Conservation (phyloP, 2,888 invertebrate species). For the Agrotis clavis region DNA sequence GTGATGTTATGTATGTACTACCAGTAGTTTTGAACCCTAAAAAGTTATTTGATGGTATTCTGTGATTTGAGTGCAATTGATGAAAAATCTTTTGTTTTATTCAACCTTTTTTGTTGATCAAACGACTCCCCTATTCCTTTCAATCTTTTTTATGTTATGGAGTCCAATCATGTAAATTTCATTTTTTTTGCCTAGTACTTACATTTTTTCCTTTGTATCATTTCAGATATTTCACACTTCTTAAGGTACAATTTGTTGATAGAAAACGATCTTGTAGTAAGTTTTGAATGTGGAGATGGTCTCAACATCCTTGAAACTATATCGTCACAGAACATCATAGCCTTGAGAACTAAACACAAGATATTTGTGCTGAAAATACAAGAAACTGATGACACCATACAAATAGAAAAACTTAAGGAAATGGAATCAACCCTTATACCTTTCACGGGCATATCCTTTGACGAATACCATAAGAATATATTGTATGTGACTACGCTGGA, state of each 20-base stretch:
- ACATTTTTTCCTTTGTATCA: not conserved
- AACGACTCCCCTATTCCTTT: too few relatives aligned
- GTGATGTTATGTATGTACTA: too few relatives aligned
- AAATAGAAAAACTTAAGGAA: conserved; percentile 77
- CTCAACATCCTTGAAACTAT: conserved; percentile 84
- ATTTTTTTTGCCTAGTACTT: too few relatives aligned
- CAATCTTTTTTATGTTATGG: too few relatives aligned
- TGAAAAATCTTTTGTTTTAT: too few relatives aligned
- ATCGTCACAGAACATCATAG: conserved; percentile 77
- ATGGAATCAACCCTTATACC: conserved; percentile 79
- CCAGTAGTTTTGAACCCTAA: too few relatives aligned
- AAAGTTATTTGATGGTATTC: too few relatives aligned
- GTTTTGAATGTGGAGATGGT: conserved; percentile 76
- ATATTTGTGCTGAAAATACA: conserved; percentile 80
- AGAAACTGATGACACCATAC: conserved; percentile 63
- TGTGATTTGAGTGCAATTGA: too few relatives aligned
- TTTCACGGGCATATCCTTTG: conserved; percentile 84
- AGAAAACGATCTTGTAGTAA: conserved; percentile 67
- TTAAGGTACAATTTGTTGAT: conserved; percentile 71
- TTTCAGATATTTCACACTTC: conserved; percentile 82
- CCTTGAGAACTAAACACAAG: conserved; percentile 81
- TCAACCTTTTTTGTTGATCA: too few relatives aligned
- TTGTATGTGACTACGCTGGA: conserved; percentile 81
- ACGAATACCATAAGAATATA: conserved; percentile 82
- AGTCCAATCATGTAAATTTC: too few relatives aligned